Evolutionary conservation across 2,888 invertebrate species (phyloP), one percentile per base, ranked within the genome.

Genomic region (Teinopalpus imperialis): DNA sequence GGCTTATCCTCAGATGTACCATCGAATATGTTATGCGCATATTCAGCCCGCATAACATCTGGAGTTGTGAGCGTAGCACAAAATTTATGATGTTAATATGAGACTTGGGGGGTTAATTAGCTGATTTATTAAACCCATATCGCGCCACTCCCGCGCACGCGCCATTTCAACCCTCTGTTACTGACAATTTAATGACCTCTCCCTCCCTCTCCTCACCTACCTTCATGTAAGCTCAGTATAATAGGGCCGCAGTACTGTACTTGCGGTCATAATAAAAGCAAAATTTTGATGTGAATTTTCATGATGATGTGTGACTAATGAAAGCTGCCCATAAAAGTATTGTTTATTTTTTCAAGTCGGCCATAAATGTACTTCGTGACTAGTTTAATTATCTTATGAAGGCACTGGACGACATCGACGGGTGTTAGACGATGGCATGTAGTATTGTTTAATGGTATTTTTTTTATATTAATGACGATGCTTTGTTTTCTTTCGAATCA

Each of bases 21-120:
- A 52, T 53, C 48, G 56, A 52, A 52, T 68, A 62, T 62, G 67
- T 74, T 74, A 74, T 74, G 69, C 66, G 69, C 74, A 74, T 75
- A 78, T 78, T 72, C 77, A 69, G 66, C 76, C 75, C 73, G 66
- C 74, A 76, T 77, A 72, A 73, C 73, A 72, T 69, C 74, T 75
- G 63, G 75, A 79, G 78, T 75, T 71, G 66, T 62, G 72, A 69
- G 75, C 64, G 60, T 61, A 70, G 74, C 75, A 77, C 70, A 69
- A 82, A 86, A 86, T 86, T 81, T 85, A 86, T 85, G 82, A 81
- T 76, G 72, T 81, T 86, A 83, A 86, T 86, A 86, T 82, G 82
- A 77, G 72, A 76, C 68, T 61, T 40, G 68, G 76, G 70, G 80
- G 80, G 81, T 83, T 85, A 86, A 87, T 86, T 85, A 83, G 74